Evolutionary conservation across 2,113 vertebrate genomes (phyloP).

Genomic region (Cynocephalus volans): DNA sequence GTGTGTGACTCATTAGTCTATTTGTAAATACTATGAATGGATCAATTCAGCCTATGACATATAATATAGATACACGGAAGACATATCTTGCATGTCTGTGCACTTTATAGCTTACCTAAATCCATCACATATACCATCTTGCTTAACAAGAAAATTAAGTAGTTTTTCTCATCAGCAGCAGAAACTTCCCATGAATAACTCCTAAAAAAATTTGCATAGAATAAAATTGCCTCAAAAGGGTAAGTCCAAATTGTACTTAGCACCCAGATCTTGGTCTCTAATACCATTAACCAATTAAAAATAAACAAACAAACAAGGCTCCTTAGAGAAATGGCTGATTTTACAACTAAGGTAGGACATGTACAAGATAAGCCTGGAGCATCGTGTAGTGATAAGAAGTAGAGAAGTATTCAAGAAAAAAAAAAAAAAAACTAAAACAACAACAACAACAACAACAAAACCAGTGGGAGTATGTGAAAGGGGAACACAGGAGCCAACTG

Average conservation of each 20-base stretch:
- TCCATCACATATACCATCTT: background rate
- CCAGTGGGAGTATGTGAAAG: background rate
- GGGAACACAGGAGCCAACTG: rapidly evolving
- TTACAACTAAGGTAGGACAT: background rate
- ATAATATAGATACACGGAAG: background rate
- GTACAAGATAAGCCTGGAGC: background rate
- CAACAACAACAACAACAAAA: no score
- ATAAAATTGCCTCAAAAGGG: background rate
- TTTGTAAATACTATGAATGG: rapidly evolving
- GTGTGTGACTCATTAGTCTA: background rate
- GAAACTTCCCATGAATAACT: background rate
- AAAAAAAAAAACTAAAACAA: background rate
- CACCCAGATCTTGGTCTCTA: background rate
- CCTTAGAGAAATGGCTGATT: background rate
- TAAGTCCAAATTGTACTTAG: rapidly evolving
- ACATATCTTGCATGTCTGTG: background rate
- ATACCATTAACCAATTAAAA: background rate
- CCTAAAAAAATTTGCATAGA: background rate
- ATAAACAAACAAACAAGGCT: background rate
- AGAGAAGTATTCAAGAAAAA: background rate
- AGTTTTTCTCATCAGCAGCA: background rate
- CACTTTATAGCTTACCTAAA: background rate
- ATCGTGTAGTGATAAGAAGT: background rate
- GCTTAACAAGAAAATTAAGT: background rate
- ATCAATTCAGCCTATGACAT: background rate